phyloP scores from a whole-genome alignment of 2,888 invertebrate species.

The Conchocele bisecta region DNA sequence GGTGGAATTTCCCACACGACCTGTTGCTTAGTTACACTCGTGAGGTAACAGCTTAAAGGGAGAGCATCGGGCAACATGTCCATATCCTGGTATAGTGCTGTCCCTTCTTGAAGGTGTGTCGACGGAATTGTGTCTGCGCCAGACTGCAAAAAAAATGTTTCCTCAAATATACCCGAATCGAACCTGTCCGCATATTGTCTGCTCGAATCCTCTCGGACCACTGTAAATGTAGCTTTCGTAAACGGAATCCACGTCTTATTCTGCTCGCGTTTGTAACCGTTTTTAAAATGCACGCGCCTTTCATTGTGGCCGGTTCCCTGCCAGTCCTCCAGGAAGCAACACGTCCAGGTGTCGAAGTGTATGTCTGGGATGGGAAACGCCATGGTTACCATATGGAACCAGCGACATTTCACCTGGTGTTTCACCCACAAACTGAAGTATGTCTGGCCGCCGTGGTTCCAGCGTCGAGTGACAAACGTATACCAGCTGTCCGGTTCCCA shows the following conservation, averaged over 20 bases:
- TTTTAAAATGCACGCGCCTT: slow-evolving; percentile 54
- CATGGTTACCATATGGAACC: slow-evolving; percentile 65
- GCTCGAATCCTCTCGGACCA: slow-evolving; percentile 51
- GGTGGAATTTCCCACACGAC: slow-evolving; percentile 56
- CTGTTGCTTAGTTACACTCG: slow-evolving; percentile 27
- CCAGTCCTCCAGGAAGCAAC: slow-evolving; percentile 69
- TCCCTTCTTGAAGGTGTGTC: slow-evolving; percentile 33
- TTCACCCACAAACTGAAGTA: slow-evolving; percentile 67
- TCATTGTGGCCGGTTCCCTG: slow-evolving; percentile 56
- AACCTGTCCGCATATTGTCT: slow-evolving; percentile 52
- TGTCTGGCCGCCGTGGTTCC: slow-evolving; percentile 58
- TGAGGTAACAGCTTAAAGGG: slow-evolving; percentile 52
- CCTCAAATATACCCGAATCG: slow-evolving; percentile 43
- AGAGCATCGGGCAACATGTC: slow-evolving; percentile 34
- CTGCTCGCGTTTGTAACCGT: slow-evolving; percentile 56
- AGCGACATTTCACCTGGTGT: slow-evolving; percentile 52
- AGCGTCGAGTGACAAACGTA: slow-evolving; percentile 61
- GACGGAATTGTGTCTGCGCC: slow-evolving; percentile 65
- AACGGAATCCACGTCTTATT: slow-evolving; percentile 61
- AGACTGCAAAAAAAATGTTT: slow-evolving; percentile 51
- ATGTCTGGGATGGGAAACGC: slow-evolving; percentile 60
- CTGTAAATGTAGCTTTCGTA: slow-evolving; percentile 53
- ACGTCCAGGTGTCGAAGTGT: slow-evolving; percentile 52
- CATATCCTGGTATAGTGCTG: slow-evolving; percentile 22
- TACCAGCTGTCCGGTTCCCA: slow-evolving; percentile 69